Conservation (phyloP, 2,113 vertebrate genomes). For the Hoplias malabaricus region DNA sequence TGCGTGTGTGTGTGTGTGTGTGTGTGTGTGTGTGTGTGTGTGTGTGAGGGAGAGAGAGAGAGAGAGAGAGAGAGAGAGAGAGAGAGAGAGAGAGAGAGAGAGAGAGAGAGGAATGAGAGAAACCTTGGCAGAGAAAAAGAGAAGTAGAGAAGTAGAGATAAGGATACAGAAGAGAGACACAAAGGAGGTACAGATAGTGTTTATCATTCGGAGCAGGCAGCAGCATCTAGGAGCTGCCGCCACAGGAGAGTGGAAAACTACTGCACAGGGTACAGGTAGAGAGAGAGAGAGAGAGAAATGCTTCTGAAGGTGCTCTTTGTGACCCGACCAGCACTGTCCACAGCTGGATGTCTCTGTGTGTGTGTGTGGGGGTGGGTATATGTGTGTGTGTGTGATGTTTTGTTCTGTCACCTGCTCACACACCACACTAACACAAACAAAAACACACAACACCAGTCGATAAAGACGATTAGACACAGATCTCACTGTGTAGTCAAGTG, state of each 20-base stretch:
- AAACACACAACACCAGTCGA: too few species aligned
- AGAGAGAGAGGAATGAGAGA: background rate
- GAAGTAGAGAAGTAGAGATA: background rate
- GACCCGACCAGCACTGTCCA: slow-evolving; percentile 5
- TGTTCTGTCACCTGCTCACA: background rate
- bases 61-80: too few species aligned
- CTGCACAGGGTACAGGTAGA: slow-evolving; percentile 39
- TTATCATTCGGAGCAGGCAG: slow-evolving; percentile 75
- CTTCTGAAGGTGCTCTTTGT: background rate
- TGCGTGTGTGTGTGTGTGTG: too few species aligned
- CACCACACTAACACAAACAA: slow-evolving; percentile 1
- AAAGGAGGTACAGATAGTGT: slow-evolving; percentile 51
- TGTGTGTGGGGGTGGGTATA: slow-evolving; percentile 22
- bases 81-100: too few species aligned
- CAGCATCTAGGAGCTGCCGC: slow-evolving; percentile 61
- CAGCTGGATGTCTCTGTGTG: slow-evolving; percentile 18
- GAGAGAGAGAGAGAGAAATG: slow-evolving; percentile 2
- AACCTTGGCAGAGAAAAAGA: background rate
- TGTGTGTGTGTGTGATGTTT: background rate
- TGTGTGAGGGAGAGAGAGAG: background rate
- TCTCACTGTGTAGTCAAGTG: too few species aligned
- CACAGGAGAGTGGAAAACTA: slow-evolving; percentile 42
- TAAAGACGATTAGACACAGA: too few species aligned
- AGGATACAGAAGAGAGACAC: background rate
- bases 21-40: too few species aligned